Base-by-base conservation (phyloP, 2,113 vertebrate species). In the Aldabrachelys gigantea region DNA sequence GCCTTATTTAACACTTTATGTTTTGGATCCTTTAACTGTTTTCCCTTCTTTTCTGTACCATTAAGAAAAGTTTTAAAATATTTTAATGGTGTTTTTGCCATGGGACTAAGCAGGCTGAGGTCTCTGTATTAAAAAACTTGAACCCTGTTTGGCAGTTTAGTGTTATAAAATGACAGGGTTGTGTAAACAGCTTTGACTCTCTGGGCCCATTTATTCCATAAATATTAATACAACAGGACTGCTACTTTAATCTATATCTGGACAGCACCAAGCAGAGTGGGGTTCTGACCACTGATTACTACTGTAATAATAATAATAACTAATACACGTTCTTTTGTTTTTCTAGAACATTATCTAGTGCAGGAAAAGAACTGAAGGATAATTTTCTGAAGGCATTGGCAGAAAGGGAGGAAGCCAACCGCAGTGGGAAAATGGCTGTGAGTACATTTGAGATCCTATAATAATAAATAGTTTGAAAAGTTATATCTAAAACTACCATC, bases 351-450 rank as follows among this genome's bases (percentile, higher is more conserved):
- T 94, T 99, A 87, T 97, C 98, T 95, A 99, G 98, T 93, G 85
- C 97, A 91, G 98, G 98, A 96, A 98, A 98, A 96, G 98, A 99
- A 44, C 95, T 98, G 91, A 98, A 98, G 52, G 98, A 99, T 93
- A 97, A 98, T 97, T 99, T 99, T 96, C 98, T 99, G 96, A 96
- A 88, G 95, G 98, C 98, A 24, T 96, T 99, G 96, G 98, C 98
- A 49, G 89, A 98, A 89, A 98, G 98, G 90, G 99, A 99, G 97
- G 98, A 99, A 98, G 98, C 98, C 92, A 99, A 98, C 96, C 95
- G 94, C 84, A 98, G 49, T 82, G 98, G 98, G 96, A 98, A 97
- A 98, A 97, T 98, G 97, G 98, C 97, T 54, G 98, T 99, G 98
- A 99, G 99, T 99, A 98, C 97, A 94, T 97, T 10, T 56, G 27